A percentile compares a stretch with the other conserved stretches of the same genome.
Evolutionary conservation across 2,888 invertebrate species (phyloP).

Genomic region (Agrotis puta): DNA sequence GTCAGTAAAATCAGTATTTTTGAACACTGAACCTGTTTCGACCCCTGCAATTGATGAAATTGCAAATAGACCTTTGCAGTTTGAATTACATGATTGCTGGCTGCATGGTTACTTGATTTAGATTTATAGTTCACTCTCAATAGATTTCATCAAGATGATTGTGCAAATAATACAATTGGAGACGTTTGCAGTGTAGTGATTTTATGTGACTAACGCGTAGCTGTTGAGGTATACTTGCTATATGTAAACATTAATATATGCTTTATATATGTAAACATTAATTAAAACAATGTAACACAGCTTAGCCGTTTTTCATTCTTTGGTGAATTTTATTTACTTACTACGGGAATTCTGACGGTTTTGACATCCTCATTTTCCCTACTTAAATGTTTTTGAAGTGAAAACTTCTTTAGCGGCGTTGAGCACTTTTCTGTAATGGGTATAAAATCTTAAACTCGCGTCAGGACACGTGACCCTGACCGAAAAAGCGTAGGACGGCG

Average conservation of each 20-base stretch:
- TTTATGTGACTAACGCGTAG: conserved; percentile 46
- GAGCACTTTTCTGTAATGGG: no score
- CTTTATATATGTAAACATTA: conserved; percentile 25
- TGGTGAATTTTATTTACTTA: background rate
- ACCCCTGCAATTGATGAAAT: conserved; percentile 81
- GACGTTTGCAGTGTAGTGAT: conserved; percentile 66
- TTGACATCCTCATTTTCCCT: no score
- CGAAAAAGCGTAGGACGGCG: no score
- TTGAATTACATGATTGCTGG: conserved; percentile 86
- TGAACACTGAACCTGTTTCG: no score
- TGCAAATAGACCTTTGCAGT: conserved; percentile 85
- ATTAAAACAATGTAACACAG: background rate
- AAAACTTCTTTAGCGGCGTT: no score
- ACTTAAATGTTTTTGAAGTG: no score
- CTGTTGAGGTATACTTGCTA: conserved; percentile 15
- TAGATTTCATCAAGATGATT: conserved; percentile 76
- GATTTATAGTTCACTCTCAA: conserved; percentile 84
- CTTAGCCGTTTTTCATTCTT: background rate
- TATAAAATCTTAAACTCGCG: no score
- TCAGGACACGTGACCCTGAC: no score
- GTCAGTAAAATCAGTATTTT: no score
- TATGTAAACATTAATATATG: conserved; percentile 1
- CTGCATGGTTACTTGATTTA: conserved; percentile 85
- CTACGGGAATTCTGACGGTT: background rate
- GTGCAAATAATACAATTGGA: conserved; percentile 72